phyloP scores from a whole-genome alignment of 2,888 invertebrate species.

The Strigamia transsilvanica region DNA sequence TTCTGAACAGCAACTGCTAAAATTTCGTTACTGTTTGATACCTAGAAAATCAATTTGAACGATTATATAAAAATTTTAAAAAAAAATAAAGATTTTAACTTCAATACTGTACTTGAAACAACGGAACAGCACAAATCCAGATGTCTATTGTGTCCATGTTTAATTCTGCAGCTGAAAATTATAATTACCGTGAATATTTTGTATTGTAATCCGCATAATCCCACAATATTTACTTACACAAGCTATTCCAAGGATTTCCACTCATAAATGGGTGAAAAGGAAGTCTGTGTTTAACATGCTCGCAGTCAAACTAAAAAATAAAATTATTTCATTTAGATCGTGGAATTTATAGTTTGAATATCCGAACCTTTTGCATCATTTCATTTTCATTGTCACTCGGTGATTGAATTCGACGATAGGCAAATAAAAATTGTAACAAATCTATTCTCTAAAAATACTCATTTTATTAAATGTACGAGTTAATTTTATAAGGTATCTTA shows the following conservation, averaged over 20 bases:
- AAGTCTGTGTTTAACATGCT: not conserved
- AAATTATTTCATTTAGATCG: not conserved
- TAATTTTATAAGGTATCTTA: not conserved
- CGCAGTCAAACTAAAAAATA: not conserved
- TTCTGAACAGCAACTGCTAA: not conserved
- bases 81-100: not conserved
- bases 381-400: not conserved
- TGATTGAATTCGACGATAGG: not conserved
- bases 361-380: not conserved
- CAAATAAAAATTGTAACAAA: not conserved
- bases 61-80: not conserved
- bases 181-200: not conserved
- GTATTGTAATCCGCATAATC: too few species aligned
- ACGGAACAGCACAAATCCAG: not conserved
- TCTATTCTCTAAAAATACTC: not conserved
- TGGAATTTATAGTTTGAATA: not conserved
- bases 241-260: not conserved
- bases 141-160: not conserved
- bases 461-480: not conserved
- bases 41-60: not conserved
- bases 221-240: not conserved
- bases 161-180: slow-evolving; percentile 2
- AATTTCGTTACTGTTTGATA: not conserved
- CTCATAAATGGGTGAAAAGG: not conserved
- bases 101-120: not conserved